Evolutionary conservation across 1,140 invertebrate genomes (phyloP), one percentile per base, ranked within the genome.

Genomic region (Andricus grossulariae): DNA sequence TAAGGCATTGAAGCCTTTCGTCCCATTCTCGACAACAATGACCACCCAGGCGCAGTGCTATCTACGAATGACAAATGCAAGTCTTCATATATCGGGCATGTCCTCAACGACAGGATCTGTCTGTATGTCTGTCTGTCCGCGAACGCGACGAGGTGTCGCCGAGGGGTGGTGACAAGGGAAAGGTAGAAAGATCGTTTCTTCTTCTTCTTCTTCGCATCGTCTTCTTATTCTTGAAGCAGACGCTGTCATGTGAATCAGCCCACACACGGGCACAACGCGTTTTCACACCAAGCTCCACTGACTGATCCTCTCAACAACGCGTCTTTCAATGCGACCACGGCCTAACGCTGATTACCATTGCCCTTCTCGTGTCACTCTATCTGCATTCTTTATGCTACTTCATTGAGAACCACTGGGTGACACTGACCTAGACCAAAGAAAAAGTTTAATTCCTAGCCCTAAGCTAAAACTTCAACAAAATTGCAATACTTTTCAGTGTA

Each of bases 301-400:
- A 90, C 88, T 88, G 88, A 89, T 88, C 83, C 88, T 87, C 86
- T 90, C 89, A 89, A 84, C 89, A 80, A 81, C 84, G 81, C 85
- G 82, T 89, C 88, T 87, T 86, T 87, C 86, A 85, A 82, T 84
- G 82, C 83, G 76, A 79, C 74, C 76, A 73, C 76, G 79, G 76
- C 81, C 79, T 79, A 84, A 88, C 82, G 83, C 75, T 87, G 87
- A 89, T 89, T 87, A 85, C 84, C 80, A 87, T 88, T 84, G 82
- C 81, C 83, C 85, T 77, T 83, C 82, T 82, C 85, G 79, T 82
- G 82, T 82, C 83, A 80, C 80, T 54, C 52, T 75, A 79, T 80
- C 74, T 80, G 83, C 77, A 82, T 84, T 84, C 79, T 85, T 87
- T 80, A 75, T 79, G 78, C 80, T 77, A 75, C 78, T 60, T 75